Evolutionary conservation across 2,797 vertebrate species (phyloP).

Genomic region (Sebastes oblongus): DNA sequence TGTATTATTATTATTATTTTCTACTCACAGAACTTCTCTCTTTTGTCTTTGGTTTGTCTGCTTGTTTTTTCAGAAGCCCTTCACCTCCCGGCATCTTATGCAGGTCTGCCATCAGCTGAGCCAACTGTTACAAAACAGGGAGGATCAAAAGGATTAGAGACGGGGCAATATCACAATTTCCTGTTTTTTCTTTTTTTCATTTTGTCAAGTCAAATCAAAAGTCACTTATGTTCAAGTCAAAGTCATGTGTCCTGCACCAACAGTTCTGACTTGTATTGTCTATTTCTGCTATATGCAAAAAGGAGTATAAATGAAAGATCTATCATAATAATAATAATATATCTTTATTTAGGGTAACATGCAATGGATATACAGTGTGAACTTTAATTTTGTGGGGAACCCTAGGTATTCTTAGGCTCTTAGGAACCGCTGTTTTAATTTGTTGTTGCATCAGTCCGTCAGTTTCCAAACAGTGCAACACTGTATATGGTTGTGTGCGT

Average conservation of each 20-base stretch:
- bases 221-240: background rate
- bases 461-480: background rate
- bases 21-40: constrained; percentile 63
- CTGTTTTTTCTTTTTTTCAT: background rate
- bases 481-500: fast-evolving
- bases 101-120: constrained; percentile 84
- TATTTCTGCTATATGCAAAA: background rate
- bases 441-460: background rate
- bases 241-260: background rate
- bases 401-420: background rate
- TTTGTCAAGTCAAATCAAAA: background rate
- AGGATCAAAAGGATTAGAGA: background rate
- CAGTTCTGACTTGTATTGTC: background rate
- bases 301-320: background rate
- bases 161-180: background rate
- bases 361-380: background rate
- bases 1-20: background rate
- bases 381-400: background rate
- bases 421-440: background rate
- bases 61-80: constrained; percentile 60
- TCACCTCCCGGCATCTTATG: constrained; percentile 78
- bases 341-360: background rate
- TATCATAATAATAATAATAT: background rate
- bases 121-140: constrained; percentile 70
- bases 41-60: constrained; percentile 54